Evolutionary conservation across 2,113 vertebrate species (phyloP), one percentile per base, ranked within the genome.

Genomic region (Trematocara marginatum): DNA sequence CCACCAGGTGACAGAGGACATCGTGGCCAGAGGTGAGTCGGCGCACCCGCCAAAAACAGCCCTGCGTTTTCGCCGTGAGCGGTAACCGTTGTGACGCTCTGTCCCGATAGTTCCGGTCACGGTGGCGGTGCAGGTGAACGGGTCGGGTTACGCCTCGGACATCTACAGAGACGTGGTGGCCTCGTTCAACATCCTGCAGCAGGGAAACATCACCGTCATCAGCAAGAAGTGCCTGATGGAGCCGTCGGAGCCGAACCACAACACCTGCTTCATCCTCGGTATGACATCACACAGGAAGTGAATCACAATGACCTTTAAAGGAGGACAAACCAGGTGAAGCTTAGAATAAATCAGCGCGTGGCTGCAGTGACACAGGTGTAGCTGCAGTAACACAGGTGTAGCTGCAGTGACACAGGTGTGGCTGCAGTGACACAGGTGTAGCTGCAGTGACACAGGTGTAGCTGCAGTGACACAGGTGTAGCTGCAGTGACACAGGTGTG

Each of bases 131-230:
- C 93, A 35, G 0, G 96, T 99, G 61, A 94, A 96, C 0, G 97
- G 98, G 1, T 94, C 92, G 0, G 98, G 98, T 34, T 97, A 97
- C 9, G 79, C 96, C 0, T 96, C 97, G 0, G 96, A 96, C 61
- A 97, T 99, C 90, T 98, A 95, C 89, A 96, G 93, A 0, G 97
- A 98, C 80, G 38, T 99, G 89, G 96, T 96, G 16, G 91, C 96
- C 0, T 95, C 98, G 0, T 98, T 99, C 2, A 92, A 96, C 0
- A 1, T 89, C 6, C 94, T 99, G 34, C 98, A 99, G 91, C 88
- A 80, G 18, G 96, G 96, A 18, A 97, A 98, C 52, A 3, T 99
- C 87, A 97, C 96, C 0, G 90, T 98, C 40, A 83, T 98, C 74
- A 98, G 97, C 66, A 96, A 2, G 38, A 96, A 91, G 89, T 99